Evolutionary conservation across 30 jellyfish, hydroid and myxozoan genomes (phyloP).

Genomic region (Hydractinia echinata): DNA sequence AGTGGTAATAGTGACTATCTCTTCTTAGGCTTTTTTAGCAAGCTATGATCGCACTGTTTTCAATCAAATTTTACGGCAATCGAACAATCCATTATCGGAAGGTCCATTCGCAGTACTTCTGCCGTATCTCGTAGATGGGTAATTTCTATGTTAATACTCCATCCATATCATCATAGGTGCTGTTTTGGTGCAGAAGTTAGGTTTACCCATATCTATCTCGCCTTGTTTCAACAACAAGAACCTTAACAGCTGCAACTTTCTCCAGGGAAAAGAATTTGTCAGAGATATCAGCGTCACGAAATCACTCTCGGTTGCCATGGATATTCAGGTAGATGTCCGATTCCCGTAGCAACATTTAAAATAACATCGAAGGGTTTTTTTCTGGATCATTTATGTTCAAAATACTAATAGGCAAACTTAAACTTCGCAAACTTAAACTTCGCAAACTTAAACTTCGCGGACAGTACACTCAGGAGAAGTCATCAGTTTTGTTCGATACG

Average conservation of each 20-base stretch:
- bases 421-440: no score
- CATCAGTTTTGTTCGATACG: no score
- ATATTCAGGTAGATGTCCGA: constrained; percentile 14
- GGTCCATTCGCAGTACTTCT: constrained; percentile 93
- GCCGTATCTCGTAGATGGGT: no score
- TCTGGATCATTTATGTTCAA: no score
- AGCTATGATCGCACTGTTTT: constrained; percentile 62
- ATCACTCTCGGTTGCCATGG: constrained; percentile 25
- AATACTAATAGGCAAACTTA: no score
- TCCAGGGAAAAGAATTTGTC: background rate
- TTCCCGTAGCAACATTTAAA: background rate
- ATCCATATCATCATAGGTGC: constrained; percentile 17
- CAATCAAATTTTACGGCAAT: constrained; percentile 89
- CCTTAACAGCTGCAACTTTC: background rate
- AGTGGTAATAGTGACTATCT: no score
- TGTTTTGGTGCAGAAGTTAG: constrained; percentile 20
- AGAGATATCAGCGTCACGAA: background rate
- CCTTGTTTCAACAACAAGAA: constrained; percentile 11
- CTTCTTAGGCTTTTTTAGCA: no score
- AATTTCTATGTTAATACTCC: no score
- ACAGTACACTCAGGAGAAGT: no score
- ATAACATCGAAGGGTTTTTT: no score
- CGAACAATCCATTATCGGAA: constrained; percentile 83
- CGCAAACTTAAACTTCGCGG: no score
- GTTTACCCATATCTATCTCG: constrained; percentile 4